Percentiles rank a stretch among this genome's conserved stretches.
Conservation (phyloP, 2,113 vertebrate species). For the Nerophis ophidion region DNA sequence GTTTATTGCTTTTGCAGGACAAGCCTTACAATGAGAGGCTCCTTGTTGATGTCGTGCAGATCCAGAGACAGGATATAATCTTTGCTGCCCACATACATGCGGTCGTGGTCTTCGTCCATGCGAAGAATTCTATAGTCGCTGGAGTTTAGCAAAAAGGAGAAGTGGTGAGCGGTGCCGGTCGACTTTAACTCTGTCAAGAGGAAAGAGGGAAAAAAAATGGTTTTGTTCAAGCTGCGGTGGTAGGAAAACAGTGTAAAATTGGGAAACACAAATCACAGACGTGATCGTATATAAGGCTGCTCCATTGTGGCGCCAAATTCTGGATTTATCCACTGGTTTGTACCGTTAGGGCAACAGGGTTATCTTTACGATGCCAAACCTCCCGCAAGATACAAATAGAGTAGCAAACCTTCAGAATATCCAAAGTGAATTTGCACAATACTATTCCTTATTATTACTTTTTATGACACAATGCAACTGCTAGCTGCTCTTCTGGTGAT, state of each 20-base stretch:
- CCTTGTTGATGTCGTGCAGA: constrained; percentile 97
- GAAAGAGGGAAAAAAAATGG: constrained; percentile 17
- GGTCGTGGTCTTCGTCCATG: constrained; percentile 98
- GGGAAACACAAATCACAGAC: constrained; percentile 31
- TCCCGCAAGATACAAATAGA: constrained; percentile 18
- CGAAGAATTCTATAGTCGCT: constrained; percentile 93
- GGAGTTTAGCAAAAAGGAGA: constrained; percentile 94
- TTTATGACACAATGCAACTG: constrained; percentile 8
- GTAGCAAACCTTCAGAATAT: constrained; percentile 20
- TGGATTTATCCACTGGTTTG: not conserved
- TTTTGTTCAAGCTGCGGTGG: constrained; percentile 29
- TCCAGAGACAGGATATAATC: constrained; percentile 95
- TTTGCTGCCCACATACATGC: constrained; percentile 98
- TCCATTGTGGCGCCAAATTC: constrained; percentile 27
- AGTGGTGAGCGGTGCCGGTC: constrained; percentile 91
- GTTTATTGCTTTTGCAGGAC: constrained; percentile 4
- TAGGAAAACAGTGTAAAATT: constrained; percentile 26
- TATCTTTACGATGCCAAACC: constrained; percentile 8
- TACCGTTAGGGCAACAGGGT: not conserved
- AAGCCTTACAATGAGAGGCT: constrained; percentile 91
- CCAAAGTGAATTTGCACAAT: constrained; percentile 26
- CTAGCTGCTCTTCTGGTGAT: not conserved
- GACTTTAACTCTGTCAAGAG: constrained; percentile 82
- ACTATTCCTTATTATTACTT: constrained; percentile 9
- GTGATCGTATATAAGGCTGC: constrained; percentile 24